Conservation (phyloP, 2,113 vertebrate genomes). For the Oreotragus oreotragus region DNA sequence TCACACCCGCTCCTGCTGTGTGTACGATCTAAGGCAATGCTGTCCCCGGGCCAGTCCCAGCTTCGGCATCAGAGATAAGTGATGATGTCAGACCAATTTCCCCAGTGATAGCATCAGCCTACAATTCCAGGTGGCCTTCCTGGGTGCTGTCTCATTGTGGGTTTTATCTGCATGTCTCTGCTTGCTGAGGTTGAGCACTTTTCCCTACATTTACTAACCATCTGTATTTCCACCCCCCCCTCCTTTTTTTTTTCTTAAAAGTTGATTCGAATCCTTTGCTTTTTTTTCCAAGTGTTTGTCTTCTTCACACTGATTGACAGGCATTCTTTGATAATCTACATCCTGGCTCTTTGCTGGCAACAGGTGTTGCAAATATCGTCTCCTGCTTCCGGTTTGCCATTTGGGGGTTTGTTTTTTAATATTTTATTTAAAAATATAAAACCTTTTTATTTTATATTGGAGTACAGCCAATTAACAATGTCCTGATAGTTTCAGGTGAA, state of each 20-base stretch:
- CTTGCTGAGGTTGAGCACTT: not conserved
- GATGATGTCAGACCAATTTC: not conserved
- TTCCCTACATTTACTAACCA: not conserved
- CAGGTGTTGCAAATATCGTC: not conserved
- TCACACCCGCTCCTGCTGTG: rapidly evolving
- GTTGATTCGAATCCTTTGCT: not conserved
- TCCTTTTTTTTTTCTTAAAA: not conserved
- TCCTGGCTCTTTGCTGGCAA: not conserved
- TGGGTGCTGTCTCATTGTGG: not conserved
- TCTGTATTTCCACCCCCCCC: not conserved
- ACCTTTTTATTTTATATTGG: not conserved
- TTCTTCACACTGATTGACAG: not conserved
- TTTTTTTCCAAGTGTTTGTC: not conserved
- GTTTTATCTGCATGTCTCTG: not conserved
- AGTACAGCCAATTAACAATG: not conserved
- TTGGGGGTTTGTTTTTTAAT: not conserved
- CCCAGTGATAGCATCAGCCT: not conserved
- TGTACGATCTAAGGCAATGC: rapidly evolving
- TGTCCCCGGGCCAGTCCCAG: not conserved
- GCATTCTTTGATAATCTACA: not conserved
- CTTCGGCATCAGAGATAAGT: not conserved
- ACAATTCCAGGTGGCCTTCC: rapidly evolving
- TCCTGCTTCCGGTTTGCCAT: not conserved
- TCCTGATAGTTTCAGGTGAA: not conserved
- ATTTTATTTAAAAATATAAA: not conserved